Percentiles rank a stretch among this genome's conserved stretches.
Evolutionary conservation across 2,797 vertebrate species (phyloP).

Genomic region (Eremophila alpestris): DNA sequence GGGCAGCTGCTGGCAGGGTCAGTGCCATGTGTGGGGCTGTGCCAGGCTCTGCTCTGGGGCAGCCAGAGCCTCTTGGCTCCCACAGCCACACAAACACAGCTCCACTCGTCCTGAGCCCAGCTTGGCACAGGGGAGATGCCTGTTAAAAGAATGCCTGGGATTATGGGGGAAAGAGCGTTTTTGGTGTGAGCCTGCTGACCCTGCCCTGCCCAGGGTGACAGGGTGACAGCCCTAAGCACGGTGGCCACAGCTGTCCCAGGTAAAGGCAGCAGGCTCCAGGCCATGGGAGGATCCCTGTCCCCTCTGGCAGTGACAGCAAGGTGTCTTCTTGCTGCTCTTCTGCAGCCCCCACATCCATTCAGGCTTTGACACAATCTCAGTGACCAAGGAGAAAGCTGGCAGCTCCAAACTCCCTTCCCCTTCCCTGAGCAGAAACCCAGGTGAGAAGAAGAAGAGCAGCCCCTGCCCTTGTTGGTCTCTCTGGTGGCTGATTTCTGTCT

Average conservation of each 20-base stretch:
- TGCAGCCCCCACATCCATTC: background rate
- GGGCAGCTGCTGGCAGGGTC: rapidly evolving
- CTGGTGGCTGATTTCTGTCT: rapidly evolving
- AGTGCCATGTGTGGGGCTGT: rapidly evolving
- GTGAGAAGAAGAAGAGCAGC: background rate
- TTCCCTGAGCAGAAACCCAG: background rate
- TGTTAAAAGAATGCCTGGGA: background rate
- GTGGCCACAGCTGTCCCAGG: background rate
- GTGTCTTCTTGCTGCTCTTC: background rate
- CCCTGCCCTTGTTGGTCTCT: background rate
- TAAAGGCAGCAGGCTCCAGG: background rate
- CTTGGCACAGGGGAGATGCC: background rate
- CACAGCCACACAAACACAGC: background rate
- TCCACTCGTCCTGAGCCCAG: background rate
- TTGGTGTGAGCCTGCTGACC: background rate
- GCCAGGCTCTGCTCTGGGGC: background rate
- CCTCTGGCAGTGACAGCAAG: background rate
- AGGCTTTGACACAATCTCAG: background rate
- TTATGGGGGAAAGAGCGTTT: background rate
- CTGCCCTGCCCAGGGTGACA: background rate
- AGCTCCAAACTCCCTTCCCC: background rate
- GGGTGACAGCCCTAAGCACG: rapidly evolving
- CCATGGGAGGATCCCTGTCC: background rate
- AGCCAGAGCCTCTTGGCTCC: background rate
- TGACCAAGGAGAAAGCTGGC: background rate